phyloP scores from a whole-genome alignment of 2,888 invertebrate species.

The Hirudinaria manillensis region DNA sequence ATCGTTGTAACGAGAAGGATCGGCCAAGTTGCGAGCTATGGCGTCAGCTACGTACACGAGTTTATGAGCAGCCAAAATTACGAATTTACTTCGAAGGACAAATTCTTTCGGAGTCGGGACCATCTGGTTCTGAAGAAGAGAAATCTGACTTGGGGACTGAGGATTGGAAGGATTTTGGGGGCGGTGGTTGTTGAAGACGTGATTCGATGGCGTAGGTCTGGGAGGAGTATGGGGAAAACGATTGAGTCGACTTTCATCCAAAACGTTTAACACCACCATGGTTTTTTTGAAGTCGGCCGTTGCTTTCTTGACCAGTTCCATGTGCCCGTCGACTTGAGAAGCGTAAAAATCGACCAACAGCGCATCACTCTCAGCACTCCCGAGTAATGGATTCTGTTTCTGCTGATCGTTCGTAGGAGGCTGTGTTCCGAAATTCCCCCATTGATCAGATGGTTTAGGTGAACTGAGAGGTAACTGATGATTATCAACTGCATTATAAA shows the following conservation, averaged over 20 bases:
- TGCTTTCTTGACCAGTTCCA: conserved; percentile 71
- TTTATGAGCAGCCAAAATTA: conserved; percentile 85
- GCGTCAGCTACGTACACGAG: conserved; percentile 90
- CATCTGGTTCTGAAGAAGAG: neutral
- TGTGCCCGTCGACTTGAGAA: conserved; percentile 76
- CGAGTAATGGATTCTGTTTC: conserved; percentile 5
- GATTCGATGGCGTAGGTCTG: conserved; percentile 56
- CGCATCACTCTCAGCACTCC: conserved; percentile 62
- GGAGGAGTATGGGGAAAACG: neutral
- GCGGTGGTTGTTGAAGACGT: conserved; percentile 69
- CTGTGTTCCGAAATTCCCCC: neutral
- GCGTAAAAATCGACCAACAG: conserved; percentile 80
- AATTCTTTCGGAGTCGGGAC: conserved; percentile 74
- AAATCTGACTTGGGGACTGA: neutral
- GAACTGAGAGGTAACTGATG: neutral
- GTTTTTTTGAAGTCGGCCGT: conserved; percentile 50
- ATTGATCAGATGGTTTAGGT: neutral
- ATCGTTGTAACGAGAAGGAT: conserved; percentile 70
- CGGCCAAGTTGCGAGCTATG: conserved; percentile 75
- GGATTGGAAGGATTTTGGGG: neutral
- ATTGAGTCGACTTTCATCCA: neutral
- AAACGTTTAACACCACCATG: neutral
- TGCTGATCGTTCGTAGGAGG: neutral
- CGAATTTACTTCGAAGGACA: conserved; percentile 86
- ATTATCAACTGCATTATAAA: neutral